phyloP scores from a whole-genome alignment of 2,888 invertebrate species.

The Anaspis maculata region DNA sequence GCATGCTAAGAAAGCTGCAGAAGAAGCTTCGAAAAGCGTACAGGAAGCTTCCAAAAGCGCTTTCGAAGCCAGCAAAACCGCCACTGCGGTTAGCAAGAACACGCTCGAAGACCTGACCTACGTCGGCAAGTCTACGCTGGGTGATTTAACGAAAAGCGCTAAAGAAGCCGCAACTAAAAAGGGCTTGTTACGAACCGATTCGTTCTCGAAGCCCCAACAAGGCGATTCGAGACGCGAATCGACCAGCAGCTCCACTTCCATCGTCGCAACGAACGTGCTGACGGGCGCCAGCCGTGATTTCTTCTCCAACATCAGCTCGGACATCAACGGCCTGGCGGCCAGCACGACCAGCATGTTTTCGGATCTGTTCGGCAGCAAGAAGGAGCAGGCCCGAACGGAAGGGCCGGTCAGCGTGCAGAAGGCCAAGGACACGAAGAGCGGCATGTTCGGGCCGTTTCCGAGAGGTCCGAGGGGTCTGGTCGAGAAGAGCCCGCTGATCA shows the following conservation, averaged over 20 bases:
- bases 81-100: constrained; percentile 80
- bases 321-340: constrained; percentile 86
- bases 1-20: constrained; percentile 83
- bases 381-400: constrained; percentile 25
- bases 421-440: constrained; percentile 42
- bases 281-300: constrained; percentile 68
- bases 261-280: constrained; percentile 56
- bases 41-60: constrained; percentile 81
- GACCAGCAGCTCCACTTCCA: constrained; percentile 49
- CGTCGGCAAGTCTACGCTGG: constrained; percentile 82
- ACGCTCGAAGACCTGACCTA: constrained; percentile 83
- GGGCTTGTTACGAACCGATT: constrained; percentile 61
- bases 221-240: constrained; percentile 49
- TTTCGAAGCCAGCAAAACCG: constrained; percentile 78
- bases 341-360: constrained; percentile 92
- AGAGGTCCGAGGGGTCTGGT: constrained; percentile 75
- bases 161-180: constrained; percentile 82
- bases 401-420: constrained; percentile 27
- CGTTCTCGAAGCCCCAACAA: constrained; percentile 28
- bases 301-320: constrained; percentile 85
- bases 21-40: constrained; percentile 70
- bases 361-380: constrained; percentile 79
- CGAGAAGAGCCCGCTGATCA: constrained; percentile 82
- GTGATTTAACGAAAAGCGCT: constrained; percentile 85
- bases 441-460: constrained; percentile 68